Percentiles rank a stretch among this genome's conserved stretches.
Conservation (phyloP, 2,888 invertebrate genomes). For the Eupeodes luniger region DNA sequence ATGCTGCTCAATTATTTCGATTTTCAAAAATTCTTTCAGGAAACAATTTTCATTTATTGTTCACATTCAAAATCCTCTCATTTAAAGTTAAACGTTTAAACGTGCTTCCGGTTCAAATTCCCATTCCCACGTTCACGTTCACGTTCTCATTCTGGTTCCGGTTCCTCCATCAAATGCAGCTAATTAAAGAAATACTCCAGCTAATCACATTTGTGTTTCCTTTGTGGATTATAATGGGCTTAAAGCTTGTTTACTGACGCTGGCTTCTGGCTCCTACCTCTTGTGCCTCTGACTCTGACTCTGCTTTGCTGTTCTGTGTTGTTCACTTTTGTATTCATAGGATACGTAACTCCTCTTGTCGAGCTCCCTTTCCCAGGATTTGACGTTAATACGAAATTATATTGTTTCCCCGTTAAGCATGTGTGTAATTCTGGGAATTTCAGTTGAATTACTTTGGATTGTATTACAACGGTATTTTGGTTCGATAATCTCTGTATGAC, state of each 20-base stretch:
- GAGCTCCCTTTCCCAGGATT: no score
- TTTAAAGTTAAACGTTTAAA: constrained; percentile 14
- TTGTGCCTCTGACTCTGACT: no score
- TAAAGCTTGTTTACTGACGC: not conserved
- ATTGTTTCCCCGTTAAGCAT: constrained; percentile 45
- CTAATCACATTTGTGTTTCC: constrained; percentile 28
- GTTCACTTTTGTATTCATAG: no score
- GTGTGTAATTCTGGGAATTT: constrained; percentile 25
- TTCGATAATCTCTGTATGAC: constrained; percentile 20
- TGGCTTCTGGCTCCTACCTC: not conserved
- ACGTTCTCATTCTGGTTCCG: not conserved
- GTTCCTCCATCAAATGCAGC: constrained; percentile 6
- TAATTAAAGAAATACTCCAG: constrained; percentile 17
- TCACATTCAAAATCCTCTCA: not conserved
- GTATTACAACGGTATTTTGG: constrained; percentile 31
- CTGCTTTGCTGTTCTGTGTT: no score
- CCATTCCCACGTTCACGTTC: no score
- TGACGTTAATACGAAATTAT: constrained; percentile 16
- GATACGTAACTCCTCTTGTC: no score
- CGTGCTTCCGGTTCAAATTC: not conserved
- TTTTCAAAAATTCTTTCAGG: not conserved
- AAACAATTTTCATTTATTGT: not conserved
- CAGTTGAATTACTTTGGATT: constrained; percentile 15
- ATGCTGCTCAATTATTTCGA: not conserved
- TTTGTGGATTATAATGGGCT: constrained; percentile 23